Conservation (phyloP, 2,888 invertebrate species). For the Drosophila acutilabella region DNA sequence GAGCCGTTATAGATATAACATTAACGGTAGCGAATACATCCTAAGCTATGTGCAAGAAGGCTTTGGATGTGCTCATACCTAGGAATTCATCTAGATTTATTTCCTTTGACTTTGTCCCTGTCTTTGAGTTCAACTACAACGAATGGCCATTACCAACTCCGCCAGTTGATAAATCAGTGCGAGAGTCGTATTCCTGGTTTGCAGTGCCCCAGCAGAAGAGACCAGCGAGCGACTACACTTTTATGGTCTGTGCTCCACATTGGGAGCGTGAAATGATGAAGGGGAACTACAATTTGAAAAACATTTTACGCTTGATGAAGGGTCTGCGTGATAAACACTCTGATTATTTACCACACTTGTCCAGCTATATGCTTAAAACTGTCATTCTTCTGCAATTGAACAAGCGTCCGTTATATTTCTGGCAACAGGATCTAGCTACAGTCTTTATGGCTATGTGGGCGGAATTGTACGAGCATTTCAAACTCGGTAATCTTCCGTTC, state of each 20-base stretch:
- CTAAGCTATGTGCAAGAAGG: slow-evolving; percentile 29
- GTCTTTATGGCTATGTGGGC: slow-evolving; percentile 33
- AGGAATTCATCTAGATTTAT: neutral
- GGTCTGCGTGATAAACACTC: slow-evolving; percentile 32
- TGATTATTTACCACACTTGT: slow-evolving; percentile 14
- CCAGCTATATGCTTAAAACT: slow-evolving; percentile 48
- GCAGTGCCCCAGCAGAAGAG: slow-evolving; percentile 37
- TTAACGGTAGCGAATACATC: neutral
- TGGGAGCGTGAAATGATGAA: slow-evolving; percentile 51
- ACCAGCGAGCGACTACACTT: slow-evolving; percentile 15
- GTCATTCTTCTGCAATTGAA: slow-evolving; percentile 33
- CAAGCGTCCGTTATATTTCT: neutral
- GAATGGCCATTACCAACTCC: slow-evolving; percentile 17
- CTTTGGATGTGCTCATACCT: slow-evolving; percentile 44
- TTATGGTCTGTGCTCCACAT: slow-evolving; percentile 47
- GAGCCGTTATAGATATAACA: accelerated
- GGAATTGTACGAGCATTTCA: slow-evolving; percentile 14
- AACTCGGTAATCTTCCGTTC: slow-evolving; percentile 1
- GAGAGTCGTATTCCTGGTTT: slow-evolving; percentile 15
- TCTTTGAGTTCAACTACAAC: slow-evolving; percentile 10
- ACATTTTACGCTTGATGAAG: slow-evolving; percentile 48
- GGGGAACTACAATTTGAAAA: slow-evolving; percentile 32
- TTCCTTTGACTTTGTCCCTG: slow-evolving; percentile 44
- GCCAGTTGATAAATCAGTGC: neutral
- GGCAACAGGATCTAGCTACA: slow-evolving; percentile 28